These are phyloP conservation scores for Sebastes trivittatus DNA, from an alignment of 2,797 vertebrate species.

Conservation along the genomic window DNA sequence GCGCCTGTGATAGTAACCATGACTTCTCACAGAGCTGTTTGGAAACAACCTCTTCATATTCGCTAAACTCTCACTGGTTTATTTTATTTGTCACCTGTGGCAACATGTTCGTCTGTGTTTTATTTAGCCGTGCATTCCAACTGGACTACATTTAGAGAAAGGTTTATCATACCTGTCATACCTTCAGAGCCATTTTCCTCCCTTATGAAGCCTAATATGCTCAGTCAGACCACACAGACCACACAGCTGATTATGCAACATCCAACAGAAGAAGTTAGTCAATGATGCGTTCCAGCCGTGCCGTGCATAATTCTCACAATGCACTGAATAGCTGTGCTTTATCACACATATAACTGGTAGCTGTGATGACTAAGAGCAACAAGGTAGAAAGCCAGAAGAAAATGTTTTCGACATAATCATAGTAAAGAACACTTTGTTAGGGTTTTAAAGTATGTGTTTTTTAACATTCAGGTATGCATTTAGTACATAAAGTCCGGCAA, in stretches of 20 bases:
- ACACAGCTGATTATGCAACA: constrained; percentile 52
- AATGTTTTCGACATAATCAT: background rate
- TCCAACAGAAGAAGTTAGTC: constrained; percentile 31
- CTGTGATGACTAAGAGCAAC: constrained; percentile 6
- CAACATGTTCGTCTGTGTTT: constrained; percentile 67
- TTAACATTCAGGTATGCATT: background rate
- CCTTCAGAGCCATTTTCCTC: constrained; percentile 53
- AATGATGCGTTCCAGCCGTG: constrained; percentile 39
- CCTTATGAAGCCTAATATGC: constrained; percentile 47
- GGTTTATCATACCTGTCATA: constrained; percentile 74
- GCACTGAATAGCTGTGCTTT: constrained; percentile 9
- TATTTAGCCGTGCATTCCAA: constrained; percentile 71
- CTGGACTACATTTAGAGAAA: constrained; percentile 63
- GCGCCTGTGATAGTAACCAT: constrained; percentile 69
- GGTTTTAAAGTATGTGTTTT: background rate
- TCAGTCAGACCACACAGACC: constrained; percentile 64
- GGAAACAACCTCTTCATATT: constrained; percentile 63
- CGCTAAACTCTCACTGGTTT: constrained; percentile 44
- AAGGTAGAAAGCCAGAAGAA: background rate
- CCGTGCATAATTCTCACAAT: constrained; percentile 30
- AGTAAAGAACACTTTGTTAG: background rate
- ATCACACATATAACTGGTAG: constrained; percentile 11
- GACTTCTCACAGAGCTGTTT: constrained; percentile 63
- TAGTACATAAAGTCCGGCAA: background rate
- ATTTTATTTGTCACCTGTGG: constrained; percentile 65